Base-by-base conservation (phyloP, 92 coral and sea anemone species). In the Anthopleura xanthogrammica region DNA sequence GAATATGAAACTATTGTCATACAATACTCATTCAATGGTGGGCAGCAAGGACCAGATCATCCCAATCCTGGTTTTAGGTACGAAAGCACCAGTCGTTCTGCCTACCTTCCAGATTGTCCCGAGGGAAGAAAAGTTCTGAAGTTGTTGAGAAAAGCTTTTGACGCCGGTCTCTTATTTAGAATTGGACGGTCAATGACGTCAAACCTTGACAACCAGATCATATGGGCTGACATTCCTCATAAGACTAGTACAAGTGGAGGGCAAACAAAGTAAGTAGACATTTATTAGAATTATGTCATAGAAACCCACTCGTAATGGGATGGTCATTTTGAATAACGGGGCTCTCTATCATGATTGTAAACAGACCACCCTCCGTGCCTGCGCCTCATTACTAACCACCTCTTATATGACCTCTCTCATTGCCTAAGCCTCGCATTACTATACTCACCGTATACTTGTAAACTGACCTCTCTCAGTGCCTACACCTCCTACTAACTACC, bases 171-270 rank as follows among this genome's bases (percentile, higher is more conserved):
- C 77, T 80, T 90, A 46, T 94, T 94, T 62, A 94, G 90, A 16
- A 82, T 95, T n/a, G 97, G 97, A 2, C 87, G 85, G 19, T 91
- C 97, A 7, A 68, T 42, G 20, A 91, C 95, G 68, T 71, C 87
- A 0, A 90, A 89, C 5, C 3, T 6, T 36, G 86, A 86, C 14
- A 84, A 93, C 55, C 93, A 92, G 77, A 85, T 93, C 10, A 84
- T 91, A 42, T 95, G 98, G 98, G 84, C 57, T 6, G 94, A 89
- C 76, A 90, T 95, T 60, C 97, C 89, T 56, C 98, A 95, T 80
- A 95, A 95, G 83, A 91, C 98, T 0, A 80, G 29, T 41, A 1
- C 17, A 3, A 7, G 2, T 71, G 98, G 97, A 14, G 98, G 98
- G 50, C 76, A 60, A 13, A 16, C 16, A 13, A 81, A 81, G 84